Evolutionary conservation across 2,797 vertebrate genomes (phyloP).

Genomic region (Labeo calbasu): DNA sequence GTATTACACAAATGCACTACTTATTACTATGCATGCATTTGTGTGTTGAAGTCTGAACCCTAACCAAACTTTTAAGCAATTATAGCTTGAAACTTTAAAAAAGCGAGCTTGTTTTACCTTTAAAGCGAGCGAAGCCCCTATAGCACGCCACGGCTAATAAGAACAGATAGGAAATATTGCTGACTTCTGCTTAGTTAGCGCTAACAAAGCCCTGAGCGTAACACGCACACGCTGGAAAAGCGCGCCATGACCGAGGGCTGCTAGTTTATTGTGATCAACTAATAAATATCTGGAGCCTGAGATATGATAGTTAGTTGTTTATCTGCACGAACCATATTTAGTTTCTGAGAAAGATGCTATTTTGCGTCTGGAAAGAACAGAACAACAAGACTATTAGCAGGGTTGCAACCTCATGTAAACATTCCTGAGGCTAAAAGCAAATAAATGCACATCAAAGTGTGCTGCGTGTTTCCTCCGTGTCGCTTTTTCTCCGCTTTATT

Average conservation of each 20-base stretch:
- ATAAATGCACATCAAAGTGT: slow-evolving; percentile 51
- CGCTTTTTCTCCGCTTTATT: slow-evolving; percentile 40
- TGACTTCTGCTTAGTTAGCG: slow-evolving; percentile 17
- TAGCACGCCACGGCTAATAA: not conserved
- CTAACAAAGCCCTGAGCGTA: slow-evolving; percentile 24
- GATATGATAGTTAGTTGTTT: slow-evolving; percentile 27
- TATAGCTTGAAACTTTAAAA: not conserved
- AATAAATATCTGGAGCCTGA: slow-evolving; percentile 16
- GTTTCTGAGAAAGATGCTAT: slow-evolving; percentile 6
- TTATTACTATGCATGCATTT: not conserved
- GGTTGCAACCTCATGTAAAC: slow-evolving; percentile 48
- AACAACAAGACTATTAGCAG: slow-evolving; percentile 39
- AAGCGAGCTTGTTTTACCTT: not conserved
- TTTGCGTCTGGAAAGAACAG: slow-evolving; percentile 15
- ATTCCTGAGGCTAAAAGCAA: slow-evolving; percentile 35
- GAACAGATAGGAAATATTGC: not conserved
- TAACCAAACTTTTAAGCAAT: not conserved
- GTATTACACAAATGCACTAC: no score
- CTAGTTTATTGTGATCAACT: slow-evolving; percentile 7
- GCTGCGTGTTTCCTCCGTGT: slow-evolving; percentile 39
- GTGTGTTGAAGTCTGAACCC: not conserved
- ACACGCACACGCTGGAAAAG: not conserved
- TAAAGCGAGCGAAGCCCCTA: not conserved
- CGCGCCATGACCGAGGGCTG: slow-evolving; percentile 7
- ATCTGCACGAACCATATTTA: slow-evolving; percentile 23